Evolutionary conservation across 1,140 invertebrate species (phyloP).

Genomic region (Drosophila pallidifrons): DNA sequence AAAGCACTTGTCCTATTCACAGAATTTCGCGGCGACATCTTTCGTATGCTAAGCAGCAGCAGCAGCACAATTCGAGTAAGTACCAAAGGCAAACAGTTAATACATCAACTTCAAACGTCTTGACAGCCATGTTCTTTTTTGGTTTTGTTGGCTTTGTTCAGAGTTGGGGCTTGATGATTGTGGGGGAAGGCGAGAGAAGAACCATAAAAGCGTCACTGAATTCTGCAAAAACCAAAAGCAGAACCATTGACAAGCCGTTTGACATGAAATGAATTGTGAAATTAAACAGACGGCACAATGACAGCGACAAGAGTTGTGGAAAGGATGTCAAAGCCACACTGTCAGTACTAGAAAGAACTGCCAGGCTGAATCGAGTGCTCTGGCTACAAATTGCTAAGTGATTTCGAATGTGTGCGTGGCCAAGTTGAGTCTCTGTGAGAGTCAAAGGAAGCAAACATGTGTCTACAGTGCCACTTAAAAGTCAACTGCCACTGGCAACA

Average conservation of each 20-base stretch:
- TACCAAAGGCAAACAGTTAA: slow-evolving; percentile 65
- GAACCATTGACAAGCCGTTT: slow-evolving; percentile 72
- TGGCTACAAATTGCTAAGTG: slow-evolving; percentile 72
- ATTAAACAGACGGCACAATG: slow-evolving; percentile 72
- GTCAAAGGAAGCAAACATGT: slow-evolving; percentile 60
- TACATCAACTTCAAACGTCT: slow-evolving; percentile 76
- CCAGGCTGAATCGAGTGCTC: slow-evolving; percentile 10
- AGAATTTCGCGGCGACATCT: slow-evolving; percentile 25
- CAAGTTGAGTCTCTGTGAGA: background rate
- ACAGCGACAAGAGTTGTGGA: slow-evolving; percentile 47
- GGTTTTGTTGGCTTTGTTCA: slow-evolving; percentile 6
- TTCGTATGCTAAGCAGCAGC: slow-evolving; percentile 20
- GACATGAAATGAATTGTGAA: slow-evolving; percentile 83
- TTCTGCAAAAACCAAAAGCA: slow-evolving; percentile 15
- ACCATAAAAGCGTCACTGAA: slow-evolving; percentile 47
- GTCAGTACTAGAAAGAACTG: slow-evolving; percentile 35
- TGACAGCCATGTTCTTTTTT: slow-evolving; percentile 57
- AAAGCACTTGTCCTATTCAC: slow-evolving; percentile 29
- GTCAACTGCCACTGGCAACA: slow-evolving; percentile 58
- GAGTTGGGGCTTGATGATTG: background rate
- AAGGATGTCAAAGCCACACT: slow-evolving; percentile 33
- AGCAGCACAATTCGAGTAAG: slow-evolving; percentile 34
- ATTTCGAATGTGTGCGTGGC: slow-evolving; percentile 47
- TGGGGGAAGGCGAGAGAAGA: background rate
- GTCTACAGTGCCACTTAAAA: slow-evolving; percentile 56